Base-by-base conservation (phyloP, 2,113 vertebrate species). In the Isurus oxyrinchus region DNA sequence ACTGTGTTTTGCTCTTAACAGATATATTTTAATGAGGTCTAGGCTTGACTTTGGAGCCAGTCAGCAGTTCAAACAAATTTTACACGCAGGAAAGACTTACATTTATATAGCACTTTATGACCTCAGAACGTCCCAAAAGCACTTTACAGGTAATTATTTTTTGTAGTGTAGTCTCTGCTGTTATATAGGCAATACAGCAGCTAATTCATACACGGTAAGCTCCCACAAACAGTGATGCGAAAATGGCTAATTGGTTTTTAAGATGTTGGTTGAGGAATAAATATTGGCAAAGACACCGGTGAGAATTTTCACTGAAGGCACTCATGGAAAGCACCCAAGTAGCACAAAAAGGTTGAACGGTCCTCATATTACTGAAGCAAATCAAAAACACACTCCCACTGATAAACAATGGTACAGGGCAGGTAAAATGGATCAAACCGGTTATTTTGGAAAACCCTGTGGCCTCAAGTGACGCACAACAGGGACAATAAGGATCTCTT, bases 21-120 rank as follows among this genome's bases (percentile, higher is more conserved):
- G 98, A 98, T 98, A 97, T 98, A 98, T 98, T 98, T 98, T 98
- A 98, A 97, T 98, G 98, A 97, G 98, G 98, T 98, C 98, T 98
- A 98, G 98, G 98, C 98, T 98, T 98, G 98, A 99, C 99, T 99
- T 99, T 99, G 98, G 98, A 98, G 98, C 97, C 98, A 98, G 98
- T 98, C 98, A 96, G 97, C 97, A 97, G 98, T 98, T 97, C 97
- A 96, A 98, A 97, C 97, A 98, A 98, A 98, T 98, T 99, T 98
- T 98, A 98, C 79, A 19, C 19, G 31, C 27, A 35, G 7, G 8
- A 84, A 44, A 16, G 40, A 21, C 79, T 44, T 84, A 16, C n/a
- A 88, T 55, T 11, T 27, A 53, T 25, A 27, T 27, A 27, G 49
- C 23, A 53, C 49, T 0, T 55, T 87, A 53, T 13, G 49, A 53